These are phyloP conservation scores for Mobula birostris DNA, from an alignment of 2,113 vertebrate species.

Conservation along the genomic window DNA sequence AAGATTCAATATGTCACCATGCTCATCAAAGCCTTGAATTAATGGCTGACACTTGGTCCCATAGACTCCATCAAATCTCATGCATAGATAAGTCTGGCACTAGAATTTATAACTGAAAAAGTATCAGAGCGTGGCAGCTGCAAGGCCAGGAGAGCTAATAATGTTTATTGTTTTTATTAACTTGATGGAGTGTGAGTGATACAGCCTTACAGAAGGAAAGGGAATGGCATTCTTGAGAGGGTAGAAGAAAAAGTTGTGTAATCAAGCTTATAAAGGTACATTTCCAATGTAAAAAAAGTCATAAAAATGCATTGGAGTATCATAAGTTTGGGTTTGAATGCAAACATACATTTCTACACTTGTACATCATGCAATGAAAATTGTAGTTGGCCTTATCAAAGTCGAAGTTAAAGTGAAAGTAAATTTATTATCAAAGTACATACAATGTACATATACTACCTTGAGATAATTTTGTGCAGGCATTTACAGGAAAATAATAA, in stretches of 20 bases:
- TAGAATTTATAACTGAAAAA: constrained; percentile 13
- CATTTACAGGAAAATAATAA: too few relatives aligned
- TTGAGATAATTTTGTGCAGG: too few relatives aligned
- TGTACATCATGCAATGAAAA: background rate
- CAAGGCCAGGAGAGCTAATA: background rate
- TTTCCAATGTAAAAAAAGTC: background rate
- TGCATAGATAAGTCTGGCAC: background rate
- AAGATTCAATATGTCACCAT: background rate
- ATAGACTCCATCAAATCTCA: constrained; percentile 15
- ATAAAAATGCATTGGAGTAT: background rate
- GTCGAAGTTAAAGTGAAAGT: too few relatives aligned
- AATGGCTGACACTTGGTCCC: background rate
- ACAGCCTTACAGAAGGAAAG: background rate
- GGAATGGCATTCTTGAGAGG: background rate
- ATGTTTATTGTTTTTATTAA: constrained; percentile 22
- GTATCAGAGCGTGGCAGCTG: background rate
- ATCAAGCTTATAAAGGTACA: background rate
- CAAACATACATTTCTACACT: background rate
- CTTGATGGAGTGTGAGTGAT: constrained; percentile 1
- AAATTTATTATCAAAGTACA: too few relatives aligned
- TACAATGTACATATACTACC: too few relatives aligned
- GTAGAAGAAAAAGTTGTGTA: background rate
- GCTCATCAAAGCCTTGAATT: constrained; percentile 2
- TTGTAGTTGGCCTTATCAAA: background rate
- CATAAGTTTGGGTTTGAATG: background rate